A percentile compares a stretch with the other conserved stretches of the same genome.
Conservation (phyloP, 2,888 invertebrate genomes). For the Lochmaea capreae region DNA sequence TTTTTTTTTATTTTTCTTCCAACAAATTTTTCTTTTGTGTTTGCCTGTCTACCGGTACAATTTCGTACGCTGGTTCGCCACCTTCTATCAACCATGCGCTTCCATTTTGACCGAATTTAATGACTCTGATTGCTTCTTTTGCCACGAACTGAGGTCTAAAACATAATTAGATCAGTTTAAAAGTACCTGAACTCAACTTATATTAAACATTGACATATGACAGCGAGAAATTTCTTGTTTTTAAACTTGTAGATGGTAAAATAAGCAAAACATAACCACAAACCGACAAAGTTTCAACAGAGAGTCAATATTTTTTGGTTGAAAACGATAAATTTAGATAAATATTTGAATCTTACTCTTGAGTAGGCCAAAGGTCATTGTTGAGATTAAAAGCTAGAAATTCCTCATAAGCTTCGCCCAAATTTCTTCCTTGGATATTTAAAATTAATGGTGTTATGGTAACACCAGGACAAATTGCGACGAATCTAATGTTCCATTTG, state of each 20-base stretch:
- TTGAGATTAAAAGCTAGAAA: slow-evolving; percentile 19
- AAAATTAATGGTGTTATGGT: slow-evolving; percentile 63
- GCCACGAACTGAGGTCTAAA: slow-evolving; percentile 53
- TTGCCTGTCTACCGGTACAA: slow-evolving; percentile 37
- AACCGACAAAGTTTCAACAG: no score
- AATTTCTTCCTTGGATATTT: slow-evolving; percentile 44
- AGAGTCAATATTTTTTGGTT: background rate
- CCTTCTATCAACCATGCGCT: slow-evolving; percentile 67
- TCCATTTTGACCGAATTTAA: slow-evolving; percentile 63
- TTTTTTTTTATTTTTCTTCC: slow-evolving; percentile 13
- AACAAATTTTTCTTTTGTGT: slow-evolving; percentile 30
- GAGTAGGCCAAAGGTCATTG: slow-evolving; percentile 24
- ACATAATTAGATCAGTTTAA: slow-evolving; percentile 6
- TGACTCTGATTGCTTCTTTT: slow-evolving; percentile 52
- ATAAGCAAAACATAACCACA: background rate
- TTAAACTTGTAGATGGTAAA: background rate
- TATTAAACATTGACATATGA: no score
- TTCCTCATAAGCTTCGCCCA: slow-evolving; percentile 43
- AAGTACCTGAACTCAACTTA: background rate
- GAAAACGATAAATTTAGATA: background rate
- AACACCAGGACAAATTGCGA: slow-evolving; percentile 68
- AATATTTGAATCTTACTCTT: slow-evolving; percentile 42
- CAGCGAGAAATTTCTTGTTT: no score
- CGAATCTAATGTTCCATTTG: slow-evolving; percentile 66
- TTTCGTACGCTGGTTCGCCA: slow-evolving; percentile 60